Evolutionary conservation across 1,140 invertebrate genomes (phyloP), one percentile per base, ranked within the genome.

Genomic region (Oscheius sp.): DNA sequence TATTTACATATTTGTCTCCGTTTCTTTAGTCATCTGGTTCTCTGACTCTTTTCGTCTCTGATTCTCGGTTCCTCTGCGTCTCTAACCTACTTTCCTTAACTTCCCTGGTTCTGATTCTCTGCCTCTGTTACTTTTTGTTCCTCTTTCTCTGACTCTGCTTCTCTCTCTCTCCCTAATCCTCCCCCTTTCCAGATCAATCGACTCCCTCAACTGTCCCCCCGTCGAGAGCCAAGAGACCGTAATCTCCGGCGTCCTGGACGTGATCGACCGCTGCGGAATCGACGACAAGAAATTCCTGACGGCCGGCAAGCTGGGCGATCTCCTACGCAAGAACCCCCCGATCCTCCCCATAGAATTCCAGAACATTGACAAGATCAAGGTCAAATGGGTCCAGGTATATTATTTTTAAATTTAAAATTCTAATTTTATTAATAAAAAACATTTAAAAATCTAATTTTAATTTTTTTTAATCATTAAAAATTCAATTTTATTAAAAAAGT

Each of bases 281-380:
- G 61, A 63, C 61, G 36, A 38, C 10, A 63, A 63, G 31, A 63
- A 63, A 26, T 36, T 32, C 31, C 61, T 63, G 10, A n/a, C 61
- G 0, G 7, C 36, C 1, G 18, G 15, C 4, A 63, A n/a, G 35
- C 23, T 63, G 26, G 32, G 10, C 4, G 61, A 38, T 32, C 31
- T 63, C 13, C 35, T 42, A 34, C 31, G 1, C 18, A 13, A 32
- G 20, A 63, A 26, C 15, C 13, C 61, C 23, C 61, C 32, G 26
- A 10, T 18, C 31, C 26, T 34, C 18, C 61, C 61, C 31, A 34
- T 32, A 32, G 32, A 36, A 38, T 32, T 63, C 29, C 7, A 38
- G 10, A 63, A n/a, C 7, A 36, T 63, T 32, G 32, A 34, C 10
- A 63, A 10, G 13, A n/a, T 63, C 31, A 34, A 29, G 23, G 61